Conservation (phyloP, 1,140 invertebrate species). For the Propsilocerus akamusi region DNA sequence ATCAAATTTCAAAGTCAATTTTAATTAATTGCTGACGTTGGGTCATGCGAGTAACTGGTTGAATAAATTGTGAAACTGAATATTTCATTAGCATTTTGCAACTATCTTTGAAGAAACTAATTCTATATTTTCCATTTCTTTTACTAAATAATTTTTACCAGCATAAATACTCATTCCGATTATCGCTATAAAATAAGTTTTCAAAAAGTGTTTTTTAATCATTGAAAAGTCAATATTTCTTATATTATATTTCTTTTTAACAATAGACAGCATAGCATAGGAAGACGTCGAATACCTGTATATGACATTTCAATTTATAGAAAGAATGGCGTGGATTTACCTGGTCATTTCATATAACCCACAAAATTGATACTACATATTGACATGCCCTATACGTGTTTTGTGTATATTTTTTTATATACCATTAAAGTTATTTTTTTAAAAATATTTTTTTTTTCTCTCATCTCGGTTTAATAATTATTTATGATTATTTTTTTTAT, state of each 20-base stretch:
- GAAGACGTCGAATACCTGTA: conserved; percentile 27
- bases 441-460: neutral
- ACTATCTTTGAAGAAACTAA: too few species aligned
- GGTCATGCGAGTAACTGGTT: too few species aligned
- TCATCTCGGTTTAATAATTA: too few species aligned
- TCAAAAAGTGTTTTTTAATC: neutral
- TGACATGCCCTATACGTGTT: neutral
- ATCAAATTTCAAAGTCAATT: too few species aligned
- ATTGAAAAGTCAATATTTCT: conserved; percentile 8
- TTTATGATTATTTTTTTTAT: too few species aligned
- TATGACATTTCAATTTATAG: conserved; percentile 22
- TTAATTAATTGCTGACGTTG: too few species aligned
- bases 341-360: neutral
- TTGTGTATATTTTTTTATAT: neutral
- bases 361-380: neutral
- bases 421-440: neutral
- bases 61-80: too few species aligned
- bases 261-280: conserved; percentile 28
- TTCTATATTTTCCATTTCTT: too few species aligned
- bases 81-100: too few species aligned
- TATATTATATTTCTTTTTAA: conserved; percentile 20
- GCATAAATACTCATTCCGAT: too few species aligned
- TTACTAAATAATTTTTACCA: too few species aligned
- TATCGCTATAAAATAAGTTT: conserved; percentile 3
- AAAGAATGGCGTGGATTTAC: conserved; percentile 6